Evolutionary conservation across 2,113 vertebrate genomes (phyloP), one percentile per base, ranked within the genome.

Genomic region (Onychorhynchus coronatus): DNA sequence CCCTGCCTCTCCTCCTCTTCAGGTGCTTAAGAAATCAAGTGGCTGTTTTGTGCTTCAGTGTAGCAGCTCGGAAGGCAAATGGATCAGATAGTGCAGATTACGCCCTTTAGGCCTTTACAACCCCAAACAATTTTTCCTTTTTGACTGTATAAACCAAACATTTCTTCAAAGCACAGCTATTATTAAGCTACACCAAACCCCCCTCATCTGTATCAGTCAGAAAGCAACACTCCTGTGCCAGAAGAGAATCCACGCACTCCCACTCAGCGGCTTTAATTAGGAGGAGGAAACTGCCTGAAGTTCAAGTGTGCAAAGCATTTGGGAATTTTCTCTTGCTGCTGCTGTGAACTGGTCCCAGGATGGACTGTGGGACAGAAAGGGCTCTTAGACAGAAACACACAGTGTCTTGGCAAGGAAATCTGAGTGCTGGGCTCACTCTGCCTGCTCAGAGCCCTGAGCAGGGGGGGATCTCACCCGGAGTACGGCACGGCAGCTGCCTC

Each of bases 1-100:
- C 62, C 44, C 73, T 85, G 49, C 31, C 71, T 91, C 87, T 88
- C 77, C 68, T 95, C 13, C 77, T 88, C 77, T 93, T 93, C 80
- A 92, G 49, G 83, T 91, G 95, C 96, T 97, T 94, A 89, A 94
- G 91, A 87, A 97, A 97, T 96, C 93, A 96, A 96, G 96, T 93
- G 92, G 76, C 88, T 96, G 92, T 85, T 94, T 76, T 85, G 73
- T 96, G 83, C 73, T 84, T 68, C 93, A 67, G 0, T 49, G 61
- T 46, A 86, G 79, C 14, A 91, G 56, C 76, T 84, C 8, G 2
- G 41, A 91, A 77, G 3, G 2, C 83, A 81, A 94, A 94, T 56
- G 90, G 68, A 93, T 95, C 73, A 87, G 65, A 87, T 46, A 61
- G 61, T 61, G 42, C 52, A 93, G 80, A 91, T 81, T 91, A 67